Conservation (phyloP, 2,888 invertebrate species). For the Deilephila porcellus region DNA sequence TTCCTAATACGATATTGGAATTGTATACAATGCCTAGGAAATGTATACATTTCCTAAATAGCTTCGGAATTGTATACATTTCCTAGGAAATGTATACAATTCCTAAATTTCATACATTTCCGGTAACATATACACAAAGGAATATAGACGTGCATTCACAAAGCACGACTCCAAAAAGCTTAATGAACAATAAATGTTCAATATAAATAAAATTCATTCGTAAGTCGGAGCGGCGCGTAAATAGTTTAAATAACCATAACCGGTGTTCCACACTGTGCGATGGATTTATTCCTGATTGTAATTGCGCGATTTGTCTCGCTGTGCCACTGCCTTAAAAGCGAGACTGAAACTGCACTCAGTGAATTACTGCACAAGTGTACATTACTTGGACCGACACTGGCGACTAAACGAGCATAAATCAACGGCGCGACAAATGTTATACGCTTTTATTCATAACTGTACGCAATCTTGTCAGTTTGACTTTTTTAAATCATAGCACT, state of each 20-base stretch:
- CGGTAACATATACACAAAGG: too few species aligned
- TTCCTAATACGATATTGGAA: too few species aligned
- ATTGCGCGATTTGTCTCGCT: slow-evolving; percentile 50
- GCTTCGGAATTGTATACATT: too few species aligned
- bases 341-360: slow-evolving; percentile 8
- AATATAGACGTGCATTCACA: too few species aligned
- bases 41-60: too few species aligned
- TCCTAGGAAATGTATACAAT: too few species aligned
- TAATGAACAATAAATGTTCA: background rate
- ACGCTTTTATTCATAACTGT: background rate
- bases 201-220: background rate
- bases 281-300: slow-evolving; percentile 48
- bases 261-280: slow-evolving; percentile 30
- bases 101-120: too few species aligned
- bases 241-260: background rate
- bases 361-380: slow-evolving; percentile 18
- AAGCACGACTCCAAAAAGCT: too few species aligned
- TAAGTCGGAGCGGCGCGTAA: background rate
- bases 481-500: background rate
- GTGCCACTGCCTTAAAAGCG: slow-evolving; percentile 22
- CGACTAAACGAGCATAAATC: slow-evolving; percentile 1
- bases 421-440: background rate
- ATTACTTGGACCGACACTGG: background rate
- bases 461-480: background rate
- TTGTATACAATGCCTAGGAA: too few species aligned